phyloP scores from a whole-genome alignment of 2,888 invertebrate species.

The Diploptera punctata region DNA sequence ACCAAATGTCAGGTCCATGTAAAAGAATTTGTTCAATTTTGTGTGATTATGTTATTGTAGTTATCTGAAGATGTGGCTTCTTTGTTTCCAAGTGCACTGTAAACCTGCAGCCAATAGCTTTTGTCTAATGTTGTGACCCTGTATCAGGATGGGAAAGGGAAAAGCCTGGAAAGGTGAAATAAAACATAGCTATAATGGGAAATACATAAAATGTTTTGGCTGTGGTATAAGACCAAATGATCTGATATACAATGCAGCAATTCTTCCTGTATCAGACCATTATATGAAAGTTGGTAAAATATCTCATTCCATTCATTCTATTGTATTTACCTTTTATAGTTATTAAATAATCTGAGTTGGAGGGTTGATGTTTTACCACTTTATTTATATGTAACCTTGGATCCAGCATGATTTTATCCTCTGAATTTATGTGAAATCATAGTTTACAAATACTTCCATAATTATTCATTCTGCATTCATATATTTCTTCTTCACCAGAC shows the following conservation, averaged over 20 bases:
- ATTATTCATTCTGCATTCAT: neutral
- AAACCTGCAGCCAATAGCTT: slow-evolving; percentile 18
- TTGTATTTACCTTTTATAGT: too few species aligned
- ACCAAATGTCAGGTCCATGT: slow-evolving; percentile 5
- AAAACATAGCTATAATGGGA: too few species aligned
- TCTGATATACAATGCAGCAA: too few species aligned
- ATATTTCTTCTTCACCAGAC: neutral
- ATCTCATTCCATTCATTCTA: too few species aligned
- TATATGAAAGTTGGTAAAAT: too few species aligned
- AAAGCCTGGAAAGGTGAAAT: too few species aligned
- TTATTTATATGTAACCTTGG: neutral
- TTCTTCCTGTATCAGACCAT: too few species aligned
- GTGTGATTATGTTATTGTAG: slow-evolving; percentile 11
- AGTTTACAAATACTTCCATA: neutral
- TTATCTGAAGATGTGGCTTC: neutral
- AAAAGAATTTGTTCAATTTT: neutral
- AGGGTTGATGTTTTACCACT: neutral
- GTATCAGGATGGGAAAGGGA: too few species aligned
- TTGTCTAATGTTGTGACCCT: slow-evolving; percentile 1
- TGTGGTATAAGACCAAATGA: too few species aligned
- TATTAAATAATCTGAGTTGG: neutral
- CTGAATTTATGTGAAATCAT: neutral
- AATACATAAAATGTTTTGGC: too few species aligned
- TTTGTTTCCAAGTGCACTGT: slow-evolving; percentile 7
- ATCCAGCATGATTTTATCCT: slow-evolving; percentile 2